Conservation (phyloP, 2,888 invertebrate species). For the Cheilosia variabilis region DNA sequence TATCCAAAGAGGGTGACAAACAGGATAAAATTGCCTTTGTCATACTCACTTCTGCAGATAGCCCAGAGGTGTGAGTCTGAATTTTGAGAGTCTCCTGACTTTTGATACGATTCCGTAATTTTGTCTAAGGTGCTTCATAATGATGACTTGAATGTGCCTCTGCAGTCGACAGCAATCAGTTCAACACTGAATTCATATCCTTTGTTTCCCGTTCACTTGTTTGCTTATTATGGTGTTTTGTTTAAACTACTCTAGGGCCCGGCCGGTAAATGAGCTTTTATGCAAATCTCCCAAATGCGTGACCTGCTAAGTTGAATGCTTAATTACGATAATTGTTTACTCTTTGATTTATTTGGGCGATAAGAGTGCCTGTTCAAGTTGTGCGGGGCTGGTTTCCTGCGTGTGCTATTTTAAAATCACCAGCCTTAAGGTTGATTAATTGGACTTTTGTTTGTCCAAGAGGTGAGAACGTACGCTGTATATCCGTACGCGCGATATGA, state of each 20-base stretch:
- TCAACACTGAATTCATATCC: slow-evolving; percentile 33
- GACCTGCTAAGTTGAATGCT: slow-evolving; percentile 62
- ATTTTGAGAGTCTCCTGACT: slow-evolving; percentile 54
- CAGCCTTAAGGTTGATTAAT: slow-evolving; percentile 48
- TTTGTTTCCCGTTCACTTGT: slow-evolving; percentile 40
- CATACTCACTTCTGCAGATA: slow-evolving; percentile 56
- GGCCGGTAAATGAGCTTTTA: slow-evolving; percentile 38
- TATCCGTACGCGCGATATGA: neutral
- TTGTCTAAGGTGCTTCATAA: slow-evolving; percentile 50
- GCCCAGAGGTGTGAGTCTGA: slow-evolving; percentile 44
- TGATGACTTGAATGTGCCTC: slow-evolving; percentile 11
- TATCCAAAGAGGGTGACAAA: slow-evolving; percentile 24
- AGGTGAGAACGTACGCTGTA: slow-evolving; percentile 35
- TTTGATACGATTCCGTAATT: slow-evolving; percentile 60
- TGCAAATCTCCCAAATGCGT: slow-evolving; percentile 69
- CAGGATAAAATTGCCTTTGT: slow-evolving; percentile 5
- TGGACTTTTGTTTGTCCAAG: slow-evolving; percentile 42
- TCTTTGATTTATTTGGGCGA: slow-evolving; percentile 55
- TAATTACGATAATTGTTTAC: slow-evolving; percentile 69
- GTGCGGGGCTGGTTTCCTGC: neutral
- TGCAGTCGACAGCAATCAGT: slow-evolving; percentile 16
- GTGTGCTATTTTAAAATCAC: neutral
- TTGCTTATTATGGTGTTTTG: neutral
- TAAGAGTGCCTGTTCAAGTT: slow-evolving; percentile 10
- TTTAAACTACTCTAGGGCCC: slow-evolving; percentile 9